A percentile compares a stretch with the other conserved stretches of the same genome.
Conservation (phyloP, 2,888 invertebrate genomes). For the Calameuta filiformis region DNA sequence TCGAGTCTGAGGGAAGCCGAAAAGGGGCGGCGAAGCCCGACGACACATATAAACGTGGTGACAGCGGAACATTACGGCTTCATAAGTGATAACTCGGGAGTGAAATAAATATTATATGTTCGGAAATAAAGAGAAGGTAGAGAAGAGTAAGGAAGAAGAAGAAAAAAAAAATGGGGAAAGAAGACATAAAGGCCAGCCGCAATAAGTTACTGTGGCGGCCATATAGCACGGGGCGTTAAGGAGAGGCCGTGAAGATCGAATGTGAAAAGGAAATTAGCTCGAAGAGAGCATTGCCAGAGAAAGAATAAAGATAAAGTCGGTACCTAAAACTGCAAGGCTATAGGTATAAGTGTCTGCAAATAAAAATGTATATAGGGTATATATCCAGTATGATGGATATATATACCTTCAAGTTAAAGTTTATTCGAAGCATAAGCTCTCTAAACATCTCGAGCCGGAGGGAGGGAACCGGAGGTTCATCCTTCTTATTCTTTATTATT, state of each 20-base stretch:
- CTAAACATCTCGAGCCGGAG: constrained; percentile 34
- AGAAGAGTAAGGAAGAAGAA: constrained; percentile 24
- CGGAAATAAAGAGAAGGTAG: constrained; percentile 48
- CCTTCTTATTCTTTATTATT: constrained; percentile 54
- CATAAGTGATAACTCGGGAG: constrained; percentile 56
- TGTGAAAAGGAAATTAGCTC: constrained; percentile 63
- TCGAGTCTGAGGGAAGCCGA: neutral
- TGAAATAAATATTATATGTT: constrained; percentile 62
- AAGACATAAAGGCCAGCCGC: constrained; percentile 33
- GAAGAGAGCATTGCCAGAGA: constrained; percentile 29
- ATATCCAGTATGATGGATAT: neutral
- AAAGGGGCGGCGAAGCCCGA: neutral
- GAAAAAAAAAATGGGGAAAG: constrained; percentile 22
- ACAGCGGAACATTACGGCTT: constrained; percentile 26
- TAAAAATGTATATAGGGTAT: constrained; percentile 15
- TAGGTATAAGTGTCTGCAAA: constrained; percentile 7
- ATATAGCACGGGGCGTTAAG: constrained; percentile 43
- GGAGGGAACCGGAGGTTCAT: constrained; percentile 40
- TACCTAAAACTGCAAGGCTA: neutral
- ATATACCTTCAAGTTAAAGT: constrained; percentile 41
- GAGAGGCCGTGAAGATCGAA: constrained; percentile 60
- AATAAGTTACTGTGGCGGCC: constrained; percentile 48
- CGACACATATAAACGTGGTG: neutral
- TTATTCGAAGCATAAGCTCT: constrained; percentile 59
- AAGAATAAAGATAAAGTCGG: constrained; percentile 29